A percentile compares a stretch with the other conserved stretches of the same genome.
Evolutionary conservation across 2,888 invertebrate genomes (phyloP).

Genomic region (Lacanobia wlatinum): DNA sequence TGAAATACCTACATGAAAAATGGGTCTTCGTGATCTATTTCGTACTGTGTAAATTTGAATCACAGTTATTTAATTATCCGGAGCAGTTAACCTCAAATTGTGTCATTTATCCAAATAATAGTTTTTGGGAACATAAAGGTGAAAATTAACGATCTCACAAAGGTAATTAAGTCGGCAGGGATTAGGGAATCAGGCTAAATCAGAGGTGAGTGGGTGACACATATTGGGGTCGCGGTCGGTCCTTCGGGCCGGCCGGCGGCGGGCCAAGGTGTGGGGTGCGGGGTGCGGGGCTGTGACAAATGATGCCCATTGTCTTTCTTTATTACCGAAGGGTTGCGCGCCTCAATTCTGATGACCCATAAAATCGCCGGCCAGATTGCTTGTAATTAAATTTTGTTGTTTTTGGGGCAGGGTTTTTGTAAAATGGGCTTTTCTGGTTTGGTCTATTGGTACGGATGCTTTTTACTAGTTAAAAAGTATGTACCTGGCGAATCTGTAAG

Average conservation of each 20-base stretch:
- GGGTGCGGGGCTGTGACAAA: constrained; percentile 79
- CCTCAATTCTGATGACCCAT: constrained; percentile 64
- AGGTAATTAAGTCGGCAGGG: constrained; percentile 63
- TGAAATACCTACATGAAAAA: too few relatives aligned
- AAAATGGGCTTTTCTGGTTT: constrained; percentile 10
- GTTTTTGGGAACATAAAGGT: constrained; percentile 50
- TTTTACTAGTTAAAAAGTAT: background rate
- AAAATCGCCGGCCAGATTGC: constrained; percentile 60
- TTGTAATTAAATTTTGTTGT: constrained; percentile 60
- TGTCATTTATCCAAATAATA: constrained; percentile 43
- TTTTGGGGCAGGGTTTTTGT: constrained; percentile 7
- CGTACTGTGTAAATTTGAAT: constrained; percentile 20
- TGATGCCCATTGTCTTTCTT: constrained; percentile 87
- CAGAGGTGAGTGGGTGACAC: constrained; percentile 55
- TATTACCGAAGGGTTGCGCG: constrained; percentile 74
- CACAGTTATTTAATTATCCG: constrained; percentile 28
- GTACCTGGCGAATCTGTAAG: too few relatives aligned
- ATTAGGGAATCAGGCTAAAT: constrained; percentile 54
- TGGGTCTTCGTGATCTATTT: constrained; percentile 6
- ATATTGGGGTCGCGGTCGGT: constrained; percentile 63
- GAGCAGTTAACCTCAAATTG: constrained; percentile 44
- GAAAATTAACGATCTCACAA: constrained; percentile 47
- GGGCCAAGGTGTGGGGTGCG: constrained; percentile 50
- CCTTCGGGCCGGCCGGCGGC: constrained; percentile 58
- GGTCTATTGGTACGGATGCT: background rate